Base-by-base conservation (phyloP, 2,113 vertebrate species). In the Nyctibius bracteatus region DNA sequence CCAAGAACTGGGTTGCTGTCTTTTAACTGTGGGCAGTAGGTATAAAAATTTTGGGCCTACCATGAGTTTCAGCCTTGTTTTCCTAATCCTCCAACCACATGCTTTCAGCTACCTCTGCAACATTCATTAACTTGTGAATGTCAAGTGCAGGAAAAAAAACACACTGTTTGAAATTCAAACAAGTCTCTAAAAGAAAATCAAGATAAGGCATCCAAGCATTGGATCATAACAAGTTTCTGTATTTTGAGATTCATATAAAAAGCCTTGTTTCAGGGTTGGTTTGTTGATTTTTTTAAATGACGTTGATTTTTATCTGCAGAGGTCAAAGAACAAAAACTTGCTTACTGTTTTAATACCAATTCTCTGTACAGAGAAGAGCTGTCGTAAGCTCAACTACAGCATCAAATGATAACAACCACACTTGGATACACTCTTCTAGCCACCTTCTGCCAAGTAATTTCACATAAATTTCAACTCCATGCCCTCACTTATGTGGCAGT, bases 151-250 rank as follows among this genome's bases (percentile, higher is more conserved):
- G 30, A 54, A 66, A 68, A 62, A 80, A 71, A 68, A 46, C 30
- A 22, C n/a, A n/a, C n/a, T 59, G 77, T 94, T 92, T 94, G 86
- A 89, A 95, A 88, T 86, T 94, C 84, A 96, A 96, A 96, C 84
- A 90, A 85, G 41, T 9, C 85, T 89, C 30, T 72, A 52, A 70
- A 83, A 87, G 52, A 79, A 89, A 96, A 91, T 91, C 74, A 75
- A 96, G 94, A 85, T 91, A 96, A 96, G 81, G 54, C 16, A 4
- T 14, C 58, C 41, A 80, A 72, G 66, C 62, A 20, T 1, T 39
- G 28, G 46, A 72, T 57, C 70, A 66, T 52, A 92, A 77, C 33
- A 94, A 89, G 66, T 54, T 91, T 88, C 74, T 90, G 67, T 62
- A 68, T 79, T 75, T 59, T 89, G 83, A 54, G 58, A 73, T 68